Evolutionary conservation across 2,797 vertebrate genomes (phyloP).

Genomic region (Psittacula derbiana): DNA sequence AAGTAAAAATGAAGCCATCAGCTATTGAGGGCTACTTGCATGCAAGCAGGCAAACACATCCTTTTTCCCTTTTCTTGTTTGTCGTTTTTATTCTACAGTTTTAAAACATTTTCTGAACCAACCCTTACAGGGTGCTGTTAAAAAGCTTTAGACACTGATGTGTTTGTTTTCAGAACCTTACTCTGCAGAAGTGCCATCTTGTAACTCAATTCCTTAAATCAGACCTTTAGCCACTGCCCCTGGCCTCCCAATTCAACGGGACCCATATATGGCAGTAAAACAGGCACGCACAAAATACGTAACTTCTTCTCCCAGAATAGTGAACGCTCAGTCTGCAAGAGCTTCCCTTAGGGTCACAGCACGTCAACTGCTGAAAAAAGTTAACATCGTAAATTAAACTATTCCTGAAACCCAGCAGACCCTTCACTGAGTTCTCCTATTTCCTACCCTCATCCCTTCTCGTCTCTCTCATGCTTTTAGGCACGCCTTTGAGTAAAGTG

Average conservation of each 20-base stretch:
- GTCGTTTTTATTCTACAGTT: not conserved
- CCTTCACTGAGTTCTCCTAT: not conserved
- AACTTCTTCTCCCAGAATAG: not conserved
- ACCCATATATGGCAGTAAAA: not conserved
- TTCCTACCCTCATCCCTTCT: not conserved
- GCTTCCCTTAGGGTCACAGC: not conserved
- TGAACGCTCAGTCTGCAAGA: not conserved
- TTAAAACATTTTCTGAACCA: slow-evolving; percentile 39
- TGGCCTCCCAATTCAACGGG: not conserved
- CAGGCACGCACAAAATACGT: not conserved
- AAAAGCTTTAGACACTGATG: not conserved
- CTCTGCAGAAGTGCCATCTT: not conserved
- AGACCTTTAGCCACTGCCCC: not conserved
- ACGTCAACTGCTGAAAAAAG: not conserved
- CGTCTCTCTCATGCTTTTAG: not conserved
- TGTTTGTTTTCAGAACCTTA: slow-evolving; percentile 49
- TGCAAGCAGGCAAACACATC: not conserved
- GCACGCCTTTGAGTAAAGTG: not conserved
- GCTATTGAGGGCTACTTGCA: slow-evolving; percentile 1
- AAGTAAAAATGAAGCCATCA: slow-evolving; percentile 62
- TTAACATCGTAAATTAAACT: not conserved
- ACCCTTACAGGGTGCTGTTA: not conserved
- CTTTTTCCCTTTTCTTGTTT: not conserved
- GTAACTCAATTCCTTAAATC: not conserved
- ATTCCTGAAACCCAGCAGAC: not conserved